phyloP scores from a whole-genome alignment of 1,140 invertebrate genomes.

The Himalopsyche phryganea region DNA sequence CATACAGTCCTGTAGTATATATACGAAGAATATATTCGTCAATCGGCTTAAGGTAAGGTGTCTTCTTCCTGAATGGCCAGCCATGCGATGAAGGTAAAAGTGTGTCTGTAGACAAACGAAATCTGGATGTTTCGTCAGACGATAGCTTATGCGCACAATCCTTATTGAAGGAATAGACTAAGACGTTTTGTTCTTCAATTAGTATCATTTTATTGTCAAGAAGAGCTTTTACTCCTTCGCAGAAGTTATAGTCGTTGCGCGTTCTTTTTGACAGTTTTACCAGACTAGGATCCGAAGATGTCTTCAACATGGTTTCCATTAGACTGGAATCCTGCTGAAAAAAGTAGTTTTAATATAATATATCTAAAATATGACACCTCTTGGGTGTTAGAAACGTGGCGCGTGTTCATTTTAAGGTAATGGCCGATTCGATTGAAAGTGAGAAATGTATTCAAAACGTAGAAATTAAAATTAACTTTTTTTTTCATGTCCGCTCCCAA shows the following conservation, averaged over 20 bases:
- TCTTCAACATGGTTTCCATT: conserved; percentile 1
- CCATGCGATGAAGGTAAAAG: conserved; percentile 15
- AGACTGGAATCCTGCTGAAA: conserved; percentile 23
- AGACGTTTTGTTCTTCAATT: conserved; percentile 18
- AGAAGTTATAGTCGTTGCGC: conserved; percentile 15
- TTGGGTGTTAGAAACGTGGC: too few species aligned
- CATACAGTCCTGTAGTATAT: conserved; percentile 12
- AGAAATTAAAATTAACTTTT: too few species aligned
- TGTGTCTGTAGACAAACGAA: conserved; percentile 16
- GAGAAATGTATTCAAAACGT: too few species aligned
- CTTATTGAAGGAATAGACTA: conserved; percentile 8
- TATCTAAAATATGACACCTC: too few species aligned
- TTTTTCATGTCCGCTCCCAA: too few species aligned
- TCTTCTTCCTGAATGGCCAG: conserved; percentile 20
- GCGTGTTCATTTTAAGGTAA: too few species aligned
- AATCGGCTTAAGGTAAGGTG: conserved; percentile 16
- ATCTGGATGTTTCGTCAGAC: conserved; percentile 4
- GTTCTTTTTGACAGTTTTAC: conserved; percentile 8
- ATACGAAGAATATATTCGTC: conserved; percentile 15
- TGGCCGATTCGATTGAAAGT: too few species aligned
- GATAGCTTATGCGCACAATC: conserved; percentile 7
- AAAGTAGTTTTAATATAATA: too few species aligned
- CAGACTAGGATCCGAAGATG: conserved; percentile 8
- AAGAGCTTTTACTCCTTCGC: conserved; percentile 7
- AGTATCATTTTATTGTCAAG: conserved; percentile 7